A percentile compares a stretch with the other conserved stretches of the same genome.
These are phyloP conservation scores for Leguminivora glycinivorella DNA, from an alignment of 1,140 invertebrate species.

Conservation along the genomic window DNA sequence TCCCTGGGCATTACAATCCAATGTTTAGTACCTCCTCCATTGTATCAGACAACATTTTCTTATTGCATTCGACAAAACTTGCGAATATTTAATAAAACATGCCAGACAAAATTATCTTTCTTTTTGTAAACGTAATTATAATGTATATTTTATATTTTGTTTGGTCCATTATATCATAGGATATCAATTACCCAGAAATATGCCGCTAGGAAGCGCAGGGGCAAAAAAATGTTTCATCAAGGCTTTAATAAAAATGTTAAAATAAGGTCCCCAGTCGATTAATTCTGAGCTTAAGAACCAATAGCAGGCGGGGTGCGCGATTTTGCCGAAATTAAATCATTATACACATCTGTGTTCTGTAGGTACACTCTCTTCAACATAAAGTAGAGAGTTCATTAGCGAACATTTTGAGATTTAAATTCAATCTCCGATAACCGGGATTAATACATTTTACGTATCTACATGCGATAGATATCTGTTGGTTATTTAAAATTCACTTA, in stretches of 20 bases:
- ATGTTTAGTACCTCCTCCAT: slow-evolving; percentile 9
- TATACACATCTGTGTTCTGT: slow-evolving; percentile 63
- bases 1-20: background rate
- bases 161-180: slow-evolving; percentile 1
- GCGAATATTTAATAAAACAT: background rate
- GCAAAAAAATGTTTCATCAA: slow-evolving; percentile 32
- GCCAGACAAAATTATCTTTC: background rate
- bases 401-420: background rate
- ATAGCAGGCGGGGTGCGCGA: slow-evolving; percentile 50
- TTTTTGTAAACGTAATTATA: too few relatives aligned
- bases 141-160: background rate
- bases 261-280: slow-evolving; percentile 45
- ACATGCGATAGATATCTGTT: slow-evolving; percentile 12
- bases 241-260: slow-evolving; percentile 43
- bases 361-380: slow-evolving; percentile 25
- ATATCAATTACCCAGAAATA: slow-evolving; percentile 21
- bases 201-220: slow-evolving; percentile 37
- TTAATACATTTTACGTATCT: slow-evolving; percentile 7
- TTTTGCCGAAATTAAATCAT: slow-evolving; percentile 73
- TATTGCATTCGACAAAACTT: background rate
- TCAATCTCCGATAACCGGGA: background rate
- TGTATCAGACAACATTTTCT: background rate
- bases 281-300: slow-evolving; percentile 58
- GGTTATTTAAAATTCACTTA: background rate
- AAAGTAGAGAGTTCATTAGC: slow-evolving; percentile 10